Evolutionary conservation across 2,888 invertebrate species (phyloP).

Genomic region (Tigriopus californicus): DNA sequence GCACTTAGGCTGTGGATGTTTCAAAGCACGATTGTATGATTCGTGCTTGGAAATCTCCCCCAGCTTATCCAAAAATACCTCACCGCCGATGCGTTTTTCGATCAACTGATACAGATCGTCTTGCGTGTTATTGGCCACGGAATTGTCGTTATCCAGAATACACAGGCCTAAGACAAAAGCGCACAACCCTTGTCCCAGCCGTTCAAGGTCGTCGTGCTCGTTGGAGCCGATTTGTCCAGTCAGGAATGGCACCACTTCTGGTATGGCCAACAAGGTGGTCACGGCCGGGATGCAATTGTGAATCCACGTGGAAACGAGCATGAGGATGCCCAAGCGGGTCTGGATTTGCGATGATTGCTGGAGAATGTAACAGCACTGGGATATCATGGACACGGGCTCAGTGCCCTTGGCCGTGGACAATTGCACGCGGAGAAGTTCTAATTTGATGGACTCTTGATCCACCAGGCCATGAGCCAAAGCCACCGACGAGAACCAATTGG

Average conservation of each 20-base stretch:
- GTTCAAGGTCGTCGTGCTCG: slow-evolving; percentile 80
- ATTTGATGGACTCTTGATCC: slow-evolving; percentile 39
- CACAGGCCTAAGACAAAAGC: slow-evolving; percentile 85
- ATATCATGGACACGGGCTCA: not conserved
- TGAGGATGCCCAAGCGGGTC: slow-evolving; percentile 69
- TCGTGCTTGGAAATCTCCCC: slow-evolving; percentile 72
- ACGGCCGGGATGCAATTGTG: slow-evolving; percentile 65
- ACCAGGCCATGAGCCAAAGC: slow-evolving; percentile 74
- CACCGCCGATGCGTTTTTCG: slow-evolving; percentile 52
- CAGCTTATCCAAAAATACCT: slow-evolving; percentile 65
- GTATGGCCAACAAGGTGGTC: slow-evolving; percentile 53
- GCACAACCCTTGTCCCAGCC: slow-evolving; percentile 64
- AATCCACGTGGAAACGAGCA: slow-evolving; percentile 75
- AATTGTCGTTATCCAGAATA: slow-evolving; percentile 69
- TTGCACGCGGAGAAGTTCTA: slow-evolving; percentile 65
- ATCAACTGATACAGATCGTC: slow-evolving; percentile 53
- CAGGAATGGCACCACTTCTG: slow-evolving; percentile 63
- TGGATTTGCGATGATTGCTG: slow-evolving; percentile 41
- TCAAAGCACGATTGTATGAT: slow-evolving; percentile 72
- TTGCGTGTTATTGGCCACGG: slow-evolving; percentile 50
- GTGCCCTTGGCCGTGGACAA: slow-evolving; percentile 48
- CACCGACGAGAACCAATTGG: slow-evolving; percentile 88
- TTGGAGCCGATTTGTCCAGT: slow-evolving; percentile 49
- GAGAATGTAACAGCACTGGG: not conserved
- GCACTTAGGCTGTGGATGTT: slow-evolving; percentile 72